Conservation (phyloP, 2,113 vertebrate species). For the Syrrhaptes paradoxus region DNA sequence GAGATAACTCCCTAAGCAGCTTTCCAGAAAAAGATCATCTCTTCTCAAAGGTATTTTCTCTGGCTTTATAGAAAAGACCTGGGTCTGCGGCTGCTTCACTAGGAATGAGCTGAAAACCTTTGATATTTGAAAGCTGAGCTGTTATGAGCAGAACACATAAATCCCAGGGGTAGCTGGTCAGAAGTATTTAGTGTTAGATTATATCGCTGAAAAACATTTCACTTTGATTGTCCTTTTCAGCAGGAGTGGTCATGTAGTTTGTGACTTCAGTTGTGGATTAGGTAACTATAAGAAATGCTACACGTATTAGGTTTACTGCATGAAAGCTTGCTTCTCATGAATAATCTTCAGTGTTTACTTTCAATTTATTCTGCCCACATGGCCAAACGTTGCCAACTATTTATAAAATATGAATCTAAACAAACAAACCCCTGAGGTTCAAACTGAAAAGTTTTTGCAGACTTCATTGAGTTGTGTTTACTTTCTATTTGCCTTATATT, state of each 20-base stretch:
- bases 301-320: not conserved
- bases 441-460: not conserved
- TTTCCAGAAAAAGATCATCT: not conserved
- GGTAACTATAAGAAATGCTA: not conserved
- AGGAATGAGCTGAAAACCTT: not conserved
- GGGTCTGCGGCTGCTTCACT: not conserved
- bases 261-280: not conserved
- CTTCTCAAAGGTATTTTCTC: not conserved
- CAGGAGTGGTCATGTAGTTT: not conserved
- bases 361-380: not conserved
- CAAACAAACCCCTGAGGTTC: not conserved
- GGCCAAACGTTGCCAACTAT: not conserved
- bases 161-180: not conserved
- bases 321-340: not conserved
- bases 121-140: constrained; percentile 5
- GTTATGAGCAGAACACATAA: not conserved
- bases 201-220: not conserved
- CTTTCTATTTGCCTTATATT: not conserved
- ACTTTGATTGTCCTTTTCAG: not conserved
- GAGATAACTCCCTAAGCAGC: not conserved
- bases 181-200: not conserved
- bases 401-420: constrained; percentile 23
- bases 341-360: not conserved
- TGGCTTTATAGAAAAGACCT: not conserved
- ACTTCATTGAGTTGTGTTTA: not conserved